Conservation (phyloP, 2,113 vertebrate species). For the Monarcha castaneiventris region DNA sequence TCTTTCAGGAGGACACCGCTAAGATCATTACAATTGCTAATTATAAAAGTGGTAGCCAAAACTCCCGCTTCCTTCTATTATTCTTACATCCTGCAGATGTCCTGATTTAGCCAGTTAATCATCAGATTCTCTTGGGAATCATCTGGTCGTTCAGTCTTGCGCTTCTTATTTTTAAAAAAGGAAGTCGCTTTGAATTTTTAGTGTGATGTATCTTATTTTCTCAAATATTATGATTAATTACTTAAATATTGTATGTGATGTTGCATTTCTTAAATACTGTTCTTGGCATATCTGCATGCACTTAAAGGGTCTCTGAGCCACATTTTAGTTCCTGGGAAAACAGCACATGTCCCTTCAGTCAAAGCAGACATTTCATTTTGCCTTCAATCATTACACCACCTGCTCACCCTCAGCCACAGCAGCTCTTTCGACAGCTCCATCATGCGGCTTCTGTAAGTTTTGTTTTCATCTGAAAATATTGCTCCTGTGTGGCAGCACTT, state of each 20-base stretch:
- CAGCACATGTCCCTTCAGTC: background rate
- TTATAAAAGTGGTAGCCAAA: slow-evolving; percentile 69
- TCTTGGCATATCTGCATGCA: background rate
- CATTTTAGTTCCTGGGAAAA: background rate
- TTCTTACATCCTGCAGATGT: slow-evolving; percentile 78
- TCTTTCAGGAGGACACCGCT: slow-evolving; percentile 48
- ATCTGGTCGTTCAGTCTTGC: slow-evolving; percentile 29
- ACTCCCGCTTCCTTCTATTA: slow-evolving; percentile 72
- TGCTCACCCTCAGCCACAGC: background rate
- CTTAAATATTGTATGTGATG: slow-evolving; percentile 2
- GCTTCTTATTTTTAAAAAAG: background rate
- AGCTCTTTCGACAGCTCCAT: background rate
- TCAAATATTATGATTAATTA: background rate
- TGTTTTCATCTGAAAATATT: background rate
- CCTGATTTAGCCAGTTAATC: slow-evolving; percentile 63
- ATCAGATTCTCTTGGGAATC: slow-evolving; percentile 55
- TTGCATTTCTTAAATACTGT: background rate
- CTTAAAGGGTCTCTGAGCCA: background rate
- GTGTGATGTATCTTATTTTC: background rate
- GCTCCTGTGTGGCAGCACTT: background rate
- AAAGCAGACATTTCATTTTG: background rate
- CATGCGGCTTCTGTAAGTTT: background rate
- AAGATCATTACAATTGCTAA: slow-evolving; percentile 70
- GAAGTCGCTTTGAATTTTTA: background rate
- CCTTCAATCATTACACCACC: background rate